Evolutionary conservation across 2,888 invertebrate species (phyloP).

Genomic region (Lasioglossum villosulum): DNA sequence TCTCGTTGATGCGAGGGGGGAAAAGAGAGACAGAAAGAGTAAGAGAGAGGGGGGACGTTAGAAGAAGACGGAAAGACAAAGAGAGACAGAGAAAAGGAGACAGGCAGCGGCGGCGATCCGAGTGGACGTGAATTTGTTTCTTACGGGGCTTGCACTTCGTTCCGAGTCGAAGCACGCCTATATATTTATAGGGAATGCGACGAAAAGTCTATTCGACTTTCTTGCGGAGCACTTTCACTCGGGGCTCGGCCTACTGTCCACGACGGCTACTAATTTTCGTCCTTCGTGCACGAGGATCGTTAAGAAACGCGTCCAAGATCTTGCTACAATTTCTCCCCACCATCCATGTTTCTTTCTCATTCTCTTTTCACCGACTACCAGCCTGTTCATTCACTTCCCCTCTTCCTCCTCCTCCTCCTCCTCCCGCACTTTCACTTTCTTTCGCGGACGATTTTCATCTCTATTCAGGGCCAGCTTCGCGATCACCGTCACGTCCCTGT

Average conservation of each 20-base stretch:
- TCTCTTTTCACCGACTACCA: conserved; percentile 3
- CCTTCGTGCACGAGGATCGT: conserved; percentile 43
- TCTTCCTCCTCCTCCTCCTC: neutral
- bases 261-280: conserved; percentile 61
- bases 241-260: conserved; percentile 18
- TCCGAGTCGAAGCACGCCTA: conserved; percentile 61
- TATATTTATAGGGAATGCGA: conserved; percentile 42
- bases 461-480: conserved; percentile 3
- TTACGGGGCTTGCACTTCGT: conserved; percentile 49
- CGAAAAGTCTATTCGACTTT: conserved; percentile 66
- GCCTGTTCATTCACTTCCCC: conserved; percentile 46
- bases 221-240: conserved; percentile 67
- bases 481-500: conserved; percentile 30
- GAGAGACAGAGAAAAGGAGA: conserved; percentile 28
- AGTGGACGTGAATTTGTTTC: conserved; percentile 56
- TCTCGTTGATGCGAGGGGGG: neutral
- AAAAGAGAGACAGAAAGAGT: neutral
- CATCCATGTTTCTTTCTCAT: neutral
- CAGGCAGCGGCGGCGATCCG: conserved; percentile 23
- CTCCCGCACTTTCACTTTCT: conserved; percentile 49
- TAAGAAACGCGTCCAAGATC: conserved; percentile 47
- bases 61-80: neutral
- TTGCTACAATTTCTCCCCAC: conserved; percentile 30
- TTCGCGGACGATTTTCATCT: conserved; percentile 20
- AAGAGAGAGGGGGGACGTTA: neutral